Evolutionary conservation across 1,140 invertebrate species (phyloP), one percentile per base, ranked within the genome.

Genomic region (Frieseomelitta varia): DNA sequence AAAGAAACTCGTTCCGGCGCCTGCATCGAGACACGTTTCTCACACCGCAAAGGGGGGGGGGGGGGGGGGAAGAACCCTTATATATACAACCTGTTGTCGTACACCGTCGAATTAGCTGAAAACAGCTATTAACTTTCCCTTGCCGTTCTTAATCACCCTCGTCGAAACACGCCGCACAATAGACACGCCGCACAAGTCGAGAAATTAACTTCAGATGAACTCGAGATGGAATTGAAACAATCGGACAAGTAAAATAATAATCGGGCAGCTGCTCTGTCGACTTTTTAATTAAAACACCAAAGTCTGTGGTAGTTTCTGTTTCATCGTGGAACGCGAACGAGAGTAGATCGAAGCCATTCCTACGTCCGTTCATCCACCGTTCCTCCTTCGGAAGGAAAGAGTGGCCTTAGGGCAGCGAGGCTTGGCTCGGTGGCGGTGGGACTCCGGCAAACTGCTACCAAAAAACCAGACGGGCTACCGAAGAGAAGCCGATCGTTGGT

Each of bases 381-480:
- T 91, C 85, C 84, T 81, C 77, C 88, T 81, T 89, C 86, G 90
- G 86, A 91, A 90, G 87, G 85, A 84, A 88, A 91, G 87, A 91
- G 87, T 78, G 71, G 91, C 92, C 90, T 88, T 58, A 87, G 89
- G 91, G 91, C 88, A 85, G 84, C 79, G 86, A 78, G 83, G 81
- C 87, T 78, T 30, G 65, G n/a, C 79, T 75, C 84, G 84, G 87
- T 86, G 84, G 88, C 87, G 87, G 88, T 90, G 91, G 86, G 83
- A 86, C 91, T 85, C 85, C 78, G 85, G 90, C 85, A 88, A 91
- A 90, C 87, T 87, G 92, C 92, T 94, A 94, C 93, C 93, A 94
- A 93, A 93, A 93, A 94, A 94, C 92, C 92, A 91, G 92, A 89
- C 90, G 91, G 90, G 93, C 93, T 93, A 93, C 93, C 91, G 91